A percentile compares a stretch with the other conserved stretches of the same genome.
phyloP scores from a whole-genome alignment of 2,113 vertebrate species.

The Amblyornis subalaris region DNA sequence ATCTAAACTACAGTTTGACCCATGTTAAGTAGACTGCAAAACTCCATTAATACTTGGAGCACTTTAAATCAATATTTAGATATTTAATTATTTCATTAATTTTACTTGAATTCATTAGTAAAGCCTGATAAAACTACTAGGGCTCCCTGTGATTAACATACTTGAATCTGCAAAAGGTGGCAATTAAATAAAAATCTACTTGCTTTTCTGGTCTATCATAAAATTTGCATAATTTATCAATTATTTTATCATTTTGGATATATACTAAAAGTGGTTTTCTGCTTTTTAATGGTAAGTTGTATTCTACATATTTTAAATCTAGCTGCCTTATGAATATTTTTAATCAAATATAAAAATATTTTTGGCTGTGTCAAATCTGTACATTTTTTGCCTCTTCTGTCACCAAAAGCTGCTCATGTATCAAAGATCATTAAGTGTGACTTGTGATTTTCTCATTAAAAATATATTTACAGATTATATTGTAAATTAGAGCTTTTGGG shows the following conservation, averaged over 20 bases:
- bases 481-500: neutral
- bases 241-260: constrained; percentile 75
- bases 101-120: constrained; percentile 73
- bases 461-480: constrained; percentile 15
- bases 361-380: constrained; percentile 26
- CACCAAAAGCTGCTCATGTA: constrained; percentile 4
- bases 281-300: constrained; percentile 65
- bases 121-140: constrained; percentile 69
- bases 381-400: constrained; percentile 35
- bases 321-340: constrained; percentile 30
- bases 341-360: constrained; percentile 41
- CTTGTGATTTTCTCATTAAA: constrained; percentile 39
- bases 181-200: constrained; percentile 73
- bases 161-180: constrained; percentile 74
- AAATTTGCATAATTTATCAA: constrained; percentile 77
- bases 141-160: constrained; percentile 71
- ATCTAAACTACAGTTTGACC: constrained; percentile 39
- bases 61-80: constrained; percentile 79
- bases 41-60: constrained; percentile 69
- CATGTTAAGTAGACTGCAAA: constrained; percentile 57
- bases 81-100: constrained; percentile 75
- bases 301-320: constrained; percentile 65
- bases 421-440: constrained; percentile 18
- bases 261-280: constrained; percentile 61
- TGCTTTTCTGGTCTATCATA: constrained; percentile 65